Conservation (phyloP, 2,797 vertebrate species). For the Sebastes miniatus region DNA sequence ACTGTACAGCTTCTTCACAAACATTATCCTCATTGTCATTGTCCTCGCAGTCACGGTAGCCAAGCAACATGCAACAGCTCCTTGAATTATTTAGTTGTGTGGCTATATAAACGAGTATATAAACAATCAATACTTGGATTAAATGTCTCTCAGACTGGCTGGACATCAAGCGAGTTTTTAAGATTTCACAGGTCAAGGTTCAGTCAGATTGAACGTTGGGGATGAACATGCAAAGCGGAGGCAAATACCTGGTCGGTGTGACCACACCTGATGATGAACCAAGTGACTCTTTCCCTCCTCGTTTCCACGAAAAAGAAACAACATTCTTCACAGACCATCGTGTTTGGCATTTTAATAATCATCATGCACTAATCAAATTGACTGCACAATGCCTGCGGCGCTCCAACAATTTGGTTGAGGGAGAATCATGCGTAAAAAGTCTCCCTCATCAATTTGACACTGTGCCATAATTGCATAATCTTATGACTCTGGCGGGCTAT, state of each 20-base stretch:
- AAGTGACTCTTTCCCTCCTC: background rate
- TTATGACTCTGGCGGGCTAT: slow-evolving; percentile 40
- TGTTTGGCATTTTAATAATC: slow-evolving; percentile 29
- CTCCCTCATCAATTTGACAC: slow-evolving; percentile 42
- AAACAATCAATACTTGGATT: background rate
- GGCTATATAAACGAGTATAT: background rate
- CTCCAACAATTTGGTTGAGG: background rate
- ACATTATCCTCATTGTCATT: background rate
- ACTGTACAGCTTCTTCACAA: background rate
- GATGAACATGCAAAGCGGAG: too few species aligned
- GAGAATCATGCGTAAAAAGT: slow-evolving; percentile 1
- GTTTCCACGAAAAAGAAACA: background rate
- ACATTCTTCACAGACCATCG: background rate
- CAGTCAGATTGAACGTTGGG: background rate
- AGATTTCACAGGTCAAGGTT: background rate
- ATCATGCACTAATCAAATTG: slow-evolving; percentile 11
- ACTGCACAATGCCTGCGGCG: background rate
- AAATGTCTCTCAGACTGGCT: background rate
- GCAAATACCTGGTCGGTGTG: background rate
- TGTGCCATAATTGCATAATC: slow-evolving; percentile 40
- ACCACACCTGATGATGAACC: background rate
- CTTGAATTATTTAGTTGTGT: background rate
- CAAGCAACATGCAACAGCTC: background rate
- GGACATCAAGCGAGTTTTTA: background rate
- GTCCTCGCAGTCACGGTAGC: background rate